Evolutionary conservation across 1,140 invertebrate genomes (phyloP).

Genomic region (Drosophila tropicalis): DNA sequence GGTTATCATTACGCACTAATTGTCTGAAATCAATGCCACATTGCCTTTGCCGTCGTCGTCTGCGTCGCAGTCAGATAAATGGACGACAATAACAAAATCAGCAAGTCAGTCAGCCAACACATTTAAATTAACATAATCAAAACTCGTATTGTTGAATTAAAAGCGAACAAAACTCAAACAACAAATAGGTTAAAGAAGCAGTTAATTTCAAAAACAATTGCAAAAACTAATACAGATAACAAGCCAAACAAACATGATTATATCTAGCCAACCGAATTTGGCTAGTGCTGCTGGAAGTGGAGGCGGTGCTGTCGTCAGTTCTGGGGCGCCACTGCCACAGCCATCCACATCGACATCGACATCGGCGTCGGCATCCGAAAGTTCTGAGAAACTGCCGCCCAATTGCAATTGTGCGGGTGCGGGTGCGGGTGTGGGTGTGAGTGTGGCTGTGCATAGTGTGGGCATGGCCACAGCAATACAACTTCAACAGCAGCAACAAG

Average conservation of each 20-base stretch:
- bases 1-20: conserved; percentile 80
- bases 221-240: conserved; percentile 1
- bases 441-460: conserved; percentile 1
- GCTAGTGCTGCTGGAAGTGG: conserved; percentile 33
- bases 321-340: conserved; percentile 1
- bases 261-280: conserved; percentile 70
- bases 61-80: conserved; percentile 29
- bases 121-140: conserved; percentile 68
- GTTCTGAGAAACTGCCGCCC: conserved; percentile 41
- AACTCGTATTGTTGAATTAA: conserved; percentile 70
- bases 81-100: conserved; percentile 13
- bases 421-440: conserved; percentile 4
- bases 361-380: conserved; percentile 43
- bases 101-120: conserved; percentile 8
- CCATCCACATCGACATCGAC: no score
- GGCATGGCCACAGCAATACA: conserved; percentile 42
- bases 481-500: conserved; percentile 23
- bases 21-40: conserved; percentile 74
- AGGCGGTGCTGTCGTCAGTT: neutral
- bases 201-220: neutral
- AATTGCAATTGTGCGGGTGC: conserved; percentile 51
- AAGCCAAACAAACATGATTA: conserved; percentile 50
- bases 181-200: neutral
- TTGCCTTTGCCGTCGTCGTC: neutral
- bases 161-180: conserved; percentile 28